phyloP scores from a whole-genome alignment of 2,888 invertebrate species.

The Apodemia zela region DNA sequence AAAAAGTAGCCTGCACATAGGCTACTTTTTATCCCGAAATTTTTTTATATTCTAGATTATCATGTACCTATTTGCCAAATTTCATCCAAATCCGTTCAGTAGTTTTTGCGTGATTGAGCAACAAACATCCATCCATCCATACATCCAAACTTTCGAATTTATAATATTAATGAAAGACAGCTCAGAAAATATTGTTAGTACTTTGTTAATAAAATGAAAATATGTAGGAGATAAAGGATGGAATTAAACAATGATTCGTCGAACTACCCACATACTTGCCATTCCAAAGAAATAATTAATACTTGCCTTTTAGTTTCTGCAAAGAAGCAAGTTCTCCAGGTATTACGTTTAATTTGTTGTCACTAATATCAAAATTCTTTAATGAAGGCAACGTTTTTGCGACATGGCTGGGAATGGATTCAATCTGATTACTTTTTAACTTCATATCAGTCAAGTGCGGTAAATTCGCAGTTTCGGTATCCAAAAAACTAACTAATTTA shows the following conservation, averaged over 20 bases:
- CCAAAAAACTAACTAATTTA: slow-evolving; percentile 76
- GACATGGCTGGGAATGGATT: slow-evolving; percentile 80
- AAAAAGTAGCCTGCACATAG: no score
- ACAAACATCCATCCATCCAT: no score
- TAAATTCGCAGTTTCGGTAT: slow-evolving; percentile 72
- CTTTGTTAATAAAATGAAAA: background rate
- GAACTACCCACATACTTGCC: background rate
- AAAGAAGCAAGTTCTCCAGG: slow-evolving; percentile 86
- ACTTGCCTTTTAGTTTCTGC: slow-evolving; percentile 85
- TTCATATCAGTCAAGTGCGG: slow-evolving; percentile 83
- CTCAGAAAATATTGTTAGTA: no score
- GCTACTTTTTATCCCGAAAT: no score
- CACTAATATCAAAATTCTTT: slow-evolving; percentile 85
- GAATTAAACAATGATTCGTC: background rate
- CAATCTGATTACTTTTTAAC: slow-evolving; percentile 83
- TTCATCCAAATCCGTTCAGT: no score
- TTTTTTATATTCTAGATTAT: no score
- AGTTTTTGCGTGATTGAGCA: no score
- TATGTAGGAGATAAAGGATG: background rate
- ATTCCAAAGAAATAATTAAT: background rate
- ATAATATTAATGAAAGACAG: no score
- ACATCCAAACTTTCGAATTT: no score
- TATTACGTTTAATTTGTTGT: slow-evolving; percentile 83
- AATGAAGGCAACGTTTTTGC: slow-evolving; percentile 76
- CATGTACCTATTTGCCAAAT: no score